Evolutionary conservation across 2,113 vertebrate species (phyloP), one percentile per base, ranked within the genome.

Genomic region (Agapornis roseicollis): DNA sequence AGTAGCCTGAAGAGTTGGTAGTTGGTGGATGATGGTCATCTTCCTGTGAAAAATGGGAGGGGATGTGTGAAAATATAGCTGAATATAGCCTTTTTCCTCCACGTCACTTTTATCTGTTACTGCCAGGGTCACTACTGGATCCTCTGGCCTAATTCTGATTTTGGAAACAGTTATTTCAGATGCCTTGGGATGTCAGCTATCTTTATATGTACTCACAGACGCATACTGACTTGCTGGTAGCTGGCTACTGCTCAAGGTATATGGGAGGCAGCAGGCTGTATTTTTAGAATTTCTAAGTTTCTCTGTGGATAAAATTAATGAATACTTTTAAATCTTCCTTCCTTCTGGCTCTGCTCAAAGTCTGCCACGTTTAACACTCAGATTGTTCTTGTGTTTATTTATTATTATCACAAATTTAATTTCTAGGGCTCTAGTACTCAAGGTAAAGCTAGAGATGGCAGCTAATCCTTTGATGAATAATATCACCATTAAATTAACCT

Each of bases 271-370:
- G 80, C 52, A 86, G 77, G 37, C 80, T 89, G 64, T 84, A 69
- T 84, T 88, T 94, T 83, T 74, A 65, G 53, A 80, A 27, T 79
- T 77, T 83, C 46, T 25, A 60, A 78, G 33, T 64, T 90, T 88
- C 88, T 93, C 47, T 90, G 56, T 79, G 61, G 88, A 61, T 90
- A 93, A 84, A 80, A 94, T 92, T 95, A 93, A 89, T 74, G 94
- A 47, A 46, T 31, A 41, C 23, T 65, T 88, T 91, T 92, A 80
- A 92, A 90, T 92, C 69, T 95, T 56, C 19, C 63, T 94, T 90
- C 49, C 77, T 93, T 81, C 85, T 87, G 73, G 7, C 49, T 71
- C 47, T 79, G 17, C 68, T 92, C 29, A 79, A 94, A 90, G 18
- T 92, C 92, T 84, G 11, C 19, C 16, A 61, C 23, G 10, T 94